Evolutionary conservation across 2,113 vertebrate genomes (phyloP), one percentile per base, ranked within the genome.

Genomic region (Cyanoramphus novaezelandiae): DNA sequence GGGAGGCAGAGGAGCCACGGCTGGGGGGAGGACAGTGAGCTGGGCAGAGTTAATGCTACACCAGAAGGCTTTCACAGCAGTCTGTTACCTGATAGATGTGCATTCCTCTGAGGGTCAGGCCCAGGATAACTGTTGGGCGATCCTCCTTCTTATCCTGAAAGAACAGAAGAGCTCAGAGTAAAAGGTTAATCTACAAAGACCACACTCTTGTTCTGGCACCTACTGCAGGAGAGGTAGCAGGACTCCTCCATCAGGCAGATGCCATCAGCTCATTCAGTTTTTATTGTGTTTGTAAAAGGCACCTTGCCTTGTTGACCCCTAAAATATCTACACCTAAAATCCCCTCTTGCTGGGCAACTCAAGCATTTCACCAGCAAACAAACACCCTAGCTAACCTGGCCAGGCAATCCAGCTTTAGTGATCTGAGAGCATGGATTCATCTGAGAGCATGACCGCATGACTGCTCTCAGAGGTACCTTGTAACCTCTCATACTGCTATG

Each of bases 131-230:
- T 0, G 98, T 98, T 3, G 99, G 98, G 41, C 82, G 98, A 80
- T 98, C 98, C 69, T 98, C 99, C 94, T 98, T 99, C 98, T 99
- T 99, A 95, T 99, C 98, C 99, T 99, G 93, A 39, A 81, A 95
- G 75, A 79, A 85, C 68, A 87, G 74, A 89, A 88, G 67, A 53
- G 46, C 55, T 49, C 2, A 15, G 62, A 78, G 95, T 96, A 80
- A 86, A 94, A 94, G 96, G 95, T 96, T 96, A 96, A 96, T 93
- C 92, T 90, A 82, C 93, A 95, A 88, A 96, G 90, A 87, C 52
- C 65, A 77, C 0, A 2, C 92, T 91, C 80, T 93, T 92, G 67
- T 93, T 96, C 88, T 89, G 86, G 93, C 62, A 94, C 63, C 91
- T 96, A 93, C 81, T 89, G 83, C 70, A 87, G 50, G 44, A 96